phyloP scores from a whole-genome alignment of 2,113 vertebrate species.

The Nothoprocta pentlandii region DNA sequence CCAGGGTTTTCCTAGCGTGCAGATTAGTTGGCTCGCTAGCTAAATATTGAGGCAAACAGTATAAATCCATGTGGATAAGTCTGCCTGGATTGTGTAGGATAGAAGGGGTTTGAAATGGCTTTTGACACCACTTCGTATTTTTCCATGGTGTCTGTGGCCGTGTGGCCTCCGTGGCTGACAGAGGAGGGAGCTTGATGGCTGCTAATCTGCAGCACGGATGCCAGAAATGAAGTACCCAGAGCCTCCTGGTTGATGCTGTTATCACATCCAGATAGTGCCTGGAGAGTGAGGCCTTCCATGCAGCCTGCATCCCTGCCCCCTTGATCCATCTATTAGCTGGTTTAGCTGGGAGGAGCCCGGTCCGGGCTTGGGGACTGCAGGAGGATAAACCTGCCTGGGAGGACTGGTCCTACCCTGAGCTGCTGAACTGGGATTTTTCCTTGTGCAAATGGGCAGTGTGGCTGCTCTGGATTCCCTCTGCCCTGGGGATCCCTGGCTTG shows the following conservation, averaged over 20 bases:
- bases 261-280: neutral
- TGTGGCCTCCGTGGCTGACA: neutral
- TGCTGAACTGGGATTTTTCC: neutral
- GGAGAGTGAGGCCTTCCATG: slow-evolving; percentile 3
- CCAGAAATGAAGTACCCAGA: neutral
- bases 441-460: neutral
- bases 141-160: rapidly evolving
- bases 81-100: slow-evolving; percentile 34
- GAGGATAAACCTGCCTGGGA: rapidly evolving
- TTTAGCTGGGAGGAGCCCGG: neutral
- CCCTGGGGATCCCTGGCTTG: neutral
- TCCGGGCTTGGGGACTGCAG: rapidly evolving
- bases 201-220: neutral
- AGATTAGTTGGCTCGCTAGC: slow-evolving; percentile 58
- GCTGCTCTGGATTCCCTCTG: neutral
- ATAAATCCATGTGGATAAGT: slow-evolving; percentile 64
- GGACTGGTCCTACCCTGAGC: neutral
- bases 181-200: neutral
- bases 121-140: neutral
- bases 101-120: slow-evolving; percentile 2
- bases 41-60: slow-evolving; percentile 65
- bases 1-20: neutral
- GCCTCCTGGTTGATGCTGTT: neutral
- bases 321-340: neutral
- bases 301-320: neutral